Base-by-base conservation (phyloP, 2,797 vertebrate genomes). In the Pitangus sulphuratus region DNA sequence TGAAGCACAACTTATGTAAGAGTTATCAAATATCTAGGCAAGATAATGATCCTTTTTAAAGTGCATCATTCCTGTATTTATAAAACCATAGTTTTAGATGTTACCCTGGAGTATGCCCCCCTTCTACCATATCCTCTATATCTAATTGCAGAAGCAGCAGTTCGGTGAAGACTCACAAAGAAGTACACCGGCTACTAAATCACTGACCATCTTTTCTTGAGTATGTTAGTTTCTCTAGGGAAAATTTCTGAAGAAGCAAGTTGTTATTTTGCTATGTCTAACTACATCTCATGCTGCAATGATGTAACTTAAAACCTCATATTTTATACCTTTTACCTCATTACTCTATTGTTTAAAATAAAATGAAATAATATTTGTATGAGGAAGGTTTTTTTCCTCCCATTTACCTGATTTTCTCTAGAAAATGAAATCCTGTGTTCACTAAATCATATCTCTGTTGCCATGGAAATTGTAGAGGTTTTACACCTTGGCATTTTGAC, bases 401-500 rank as follows among this genome's bases (percentile, higher is more conserved):
- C 37, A 68, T 77, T 91, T 76, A 35, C 5, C 8, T 76, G 26
- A 21, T 48, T 62, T 83, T 76, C n/a, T 71, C 48, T 75, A 79
- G 69, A 93, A 95, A 86, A 90, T 39, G 70, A 70, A 94, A 68
- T 61, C 77, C 6, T 30, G 2, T 56, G 48, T 90, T 95, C 44
- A 45, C 56, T 77, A 89, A 91, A 76, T 94, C 44, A 50, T 84
- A 61, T n/a, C 20, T 60, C 66, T 28, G 66, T 95, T 96, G 57
- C 89, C 79, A 95, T 95, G 91, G 94, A 91, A 95, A 97, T 96
- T 53, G 77, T 81, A 58, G 40, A 93, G 72, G 89, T 92, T 85
- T 95, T 95, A 84, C 66, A 93, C 93, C 87, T 95, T 96, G 92
- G 86, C 81, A 96, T 94, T 92, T 93, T 96, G 86, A 92, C 91